Conservation (phyloP, 1,140 invertebrate species). For the Battus philenor region DNA sequence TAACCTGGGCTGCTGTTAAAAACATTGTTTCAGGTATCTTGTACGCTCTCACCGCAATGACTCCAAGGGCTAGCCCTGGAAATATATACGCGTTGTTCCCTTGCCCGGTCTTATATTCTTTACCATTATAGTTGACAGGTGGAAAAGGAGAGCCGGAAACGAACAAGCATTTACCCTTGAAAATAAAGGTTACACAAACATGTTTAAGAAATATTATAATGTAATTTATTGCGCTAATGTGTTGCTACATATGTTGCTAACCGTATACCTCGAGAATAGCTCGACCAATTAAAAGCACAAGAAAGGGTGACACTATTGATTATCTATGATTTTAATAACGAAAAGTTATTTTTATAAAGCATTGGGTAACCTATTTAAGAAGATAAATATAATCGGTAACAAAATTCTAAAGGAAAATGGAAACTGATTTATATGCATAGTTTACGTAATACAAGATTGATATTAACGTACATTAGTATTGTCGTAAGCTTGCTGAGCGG, state of each 20-base stretch:
- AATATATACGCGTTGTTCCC: constrained; percentile 98
- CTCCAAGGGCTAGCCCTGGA: constrained; percentile 92
- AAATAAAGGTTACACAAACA: no score
- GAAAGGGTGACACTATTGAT: no score
- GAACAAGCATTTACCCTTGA: constrained; percentile 89
- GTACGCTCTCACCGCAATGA: constrained; percentile 86
- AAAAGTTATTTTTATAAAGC: no score
- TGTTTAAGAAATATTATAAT: no score
- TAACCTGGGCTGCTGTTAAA: constrained; percentile 88
- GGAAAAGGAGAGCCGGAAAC: constrained; percentile 93
- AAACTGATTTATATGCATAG: background rate
- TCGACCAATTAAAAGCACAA: no score
- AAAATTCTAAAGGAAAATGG: constrained; percentile 19
- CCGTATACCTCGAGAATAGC: no score
- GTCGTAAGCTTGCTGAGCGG: constrained; percentile 91
- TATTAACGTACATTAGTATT: constrained; percentile 83
- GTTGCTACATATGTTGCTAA: no score
- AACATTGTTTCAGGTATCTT: constrained; percentile 92
- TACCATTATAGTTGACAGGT: constrained; percentile 84
- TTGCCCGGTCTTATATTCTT: constrained; percentile 90
- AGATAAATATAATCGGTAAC: no score
- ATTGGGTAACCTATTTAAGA: no score
- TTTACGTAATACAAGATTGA: background rate
- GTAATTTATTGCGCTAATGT: no score
- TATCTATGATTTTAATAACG: no score